Evolutionary conservation across 2,113 vertebrate species (phyloP).

Genomic region (Neotoma lepida): DNA sequence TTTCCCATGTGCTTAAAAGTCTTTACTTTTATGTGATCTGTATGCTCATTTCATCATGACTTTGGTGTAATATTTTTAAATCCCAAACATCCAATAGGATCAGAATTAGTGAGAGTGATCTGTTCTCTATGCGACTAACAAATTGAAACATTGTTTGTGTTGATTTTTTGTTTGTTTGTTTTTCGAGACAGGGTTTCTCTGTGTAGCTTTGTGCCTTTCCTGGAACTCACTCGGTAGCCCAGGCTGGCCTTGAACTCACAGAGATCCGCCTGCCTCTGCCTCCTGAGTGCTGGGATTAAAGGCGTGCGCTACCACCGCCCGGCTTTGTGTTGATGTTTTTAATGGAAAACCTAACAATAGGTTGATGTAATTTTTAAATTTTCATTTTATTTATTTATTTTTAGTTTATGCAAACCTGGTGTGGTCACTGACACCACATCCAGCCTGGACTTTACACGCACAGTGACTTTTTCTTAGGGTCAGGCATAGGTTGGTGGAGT

Average conservation of each 20-base stretch:
- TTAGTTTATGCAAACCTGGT: background rate
- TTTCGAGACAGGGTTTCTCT: no score
- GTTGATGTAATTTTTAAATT: background rate
- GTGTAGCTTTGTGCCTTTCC: no score
- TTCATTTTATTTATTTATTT: background rate
- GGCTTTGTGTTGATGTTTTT: background rate
- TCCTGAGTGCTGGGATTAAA: no score
- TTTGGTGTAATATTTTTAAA: background rate
- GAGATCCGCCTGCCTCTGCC: no score
- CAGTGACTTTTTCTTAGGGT: background rate
- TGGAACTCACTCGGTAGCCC: no score
- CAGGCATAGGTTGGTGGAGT: background rate
- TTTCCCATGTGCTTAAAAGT: background rate
- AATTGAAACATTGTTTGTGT: background rate
- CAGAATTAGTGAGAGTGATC: background rate
- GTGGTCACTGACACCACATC: background rate
- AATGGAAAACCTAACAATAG: background rate
- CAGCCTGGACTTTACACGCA: accelerated
- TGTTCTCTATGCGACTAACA: background rate
- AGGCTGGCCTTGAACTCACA: no score
- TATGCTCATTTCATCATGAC: background rate
- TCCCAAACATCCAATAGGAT: background rate
- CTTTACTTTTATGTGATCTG: slow-evolving; percentile 7
- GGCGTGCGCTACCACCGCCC: no score
- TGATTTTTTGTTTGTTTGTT: no score